A percentile compares a stretch with the other conserved stretches of the same genome.
phyloP scores from a whole-genome alignment of 2,113 vertebrate species.

The Picathartes gymnocephalus region DNA sequence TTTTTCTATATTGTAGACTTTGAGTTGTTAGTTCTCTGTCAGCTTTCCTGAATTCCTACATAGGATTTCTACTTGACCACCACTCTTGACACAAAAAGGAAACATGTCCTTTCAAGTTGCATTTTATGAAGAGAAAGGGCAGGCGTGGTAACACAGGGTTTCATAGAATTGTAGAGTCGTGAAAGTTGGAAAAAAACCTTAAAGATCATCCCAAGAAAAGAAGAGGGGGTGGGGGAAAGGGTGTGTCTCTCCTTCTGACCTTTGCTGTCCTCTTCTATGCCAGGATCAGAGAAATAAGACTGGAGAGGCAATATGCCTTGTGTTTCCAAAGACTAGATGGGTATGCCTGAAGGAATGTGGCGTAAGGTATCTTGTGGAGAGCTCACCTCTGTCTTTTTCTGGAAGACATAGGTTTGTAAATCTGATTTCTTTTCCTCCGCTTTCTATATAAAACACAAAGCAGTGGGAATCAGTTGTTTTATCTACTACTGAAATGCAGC shows the following conservation, averaged over 20 bases:
- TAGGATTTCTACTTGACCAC: not conserved
- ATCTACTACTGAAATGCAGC: slow-evolving; percentile 39
- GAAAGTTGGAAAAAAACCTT: not conserved
- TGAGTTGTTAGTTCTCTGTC: not conserved
- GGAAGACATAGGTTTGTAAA: not conserved
- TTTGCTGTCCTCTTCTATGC: not conserved
- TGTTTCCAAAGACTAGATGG: not conserved
- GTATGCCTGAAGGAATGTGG: not conserved
- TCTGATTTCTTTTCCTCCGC: not conserved
- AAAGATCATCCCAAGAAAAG: not conserved
- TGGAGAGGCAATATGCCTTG: not conserved
- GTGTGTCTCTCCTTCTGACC: not conserved
- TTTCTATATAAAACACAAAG: not conserved
- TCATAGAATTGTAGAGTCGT: not conserved
- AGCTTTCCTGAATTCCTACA: not conserved
- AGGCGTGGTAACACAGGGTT: not conserved
- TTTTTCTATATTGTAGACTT: not conserved
- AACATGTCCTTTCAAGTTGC: not conserved
- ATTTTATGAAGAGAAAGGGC: not conserved
- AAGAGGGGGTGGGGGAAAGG: not conserved
- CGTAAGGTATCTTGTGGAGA: not conserved
- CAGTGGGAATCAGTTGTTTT: not conserved
- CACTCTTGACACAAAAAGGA: not conserved
- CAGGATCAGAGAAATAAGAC: not conserved
- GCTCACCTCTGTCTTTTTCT: not conserved